A percentile compares a stretch with the other conserved stretches of the same genome.
These are phyloP conservation scores for Ecdyonurus torrentis DNA, from an alignment of 2,888 invertebrate genomes.

Conservation along the genomic window DNA sequence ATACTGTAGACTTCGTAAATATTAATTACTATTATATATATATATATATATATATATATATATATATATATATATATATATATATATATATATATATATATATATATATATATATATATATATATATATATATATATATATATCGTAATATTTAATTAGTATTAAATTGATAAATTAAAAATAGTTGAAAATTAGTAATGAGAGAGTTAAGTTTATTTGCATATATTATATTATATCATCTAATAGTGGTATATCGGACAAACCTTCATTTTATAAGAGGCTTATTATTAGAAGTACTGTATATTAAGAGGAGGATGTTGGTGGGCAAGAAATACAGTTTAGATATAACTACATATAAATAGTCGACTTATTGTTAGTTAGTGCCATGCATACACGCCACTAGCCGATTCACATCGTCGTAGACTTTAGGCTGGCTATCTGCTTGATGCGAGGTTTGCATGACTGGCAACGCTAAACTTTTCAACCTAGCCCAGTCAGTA, in stretches of 20 bases:
- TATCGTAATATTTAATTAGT: too few relatives aligned
- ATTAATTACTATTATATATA: too few relatives aligned
- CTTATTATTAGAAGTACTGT: background rate
- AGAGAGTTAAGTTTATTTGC: too few relatives aligned
- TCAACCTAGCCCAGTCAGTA: background rate
- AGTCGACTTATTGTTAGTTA: too few relatives aligned
- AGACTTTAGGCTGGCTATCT: background rate
- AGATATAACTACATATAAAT: too few relatives aligned
- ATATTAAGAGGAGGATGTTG: background rate
- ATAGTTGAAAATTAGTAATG: too few relatives aligned
- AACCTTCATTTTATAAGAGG: too few relatives aligned
- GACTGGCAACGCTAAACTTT: background rate
- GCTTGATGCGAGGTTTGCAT: background rate
- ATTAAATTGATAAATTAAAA: too few relatives aligned
- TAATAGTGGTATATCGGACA: too few relatives aligned
- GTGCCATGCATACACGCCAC: background rate
- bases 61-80: background rate
- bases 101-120: background rate
- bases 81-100: background rate
- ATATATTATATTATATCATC: too few relatives aligned
- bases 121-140: background rate
- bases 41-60: background rate
- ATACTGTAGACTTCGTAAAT: too few relatives aligned
- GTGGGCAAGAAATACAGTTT: too few relatives aligned
- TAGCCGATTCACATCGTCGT: background rate